Conservation (phyloP, 2,797 vertebrate species). For the Craterocephalus amniculus region DNA sequence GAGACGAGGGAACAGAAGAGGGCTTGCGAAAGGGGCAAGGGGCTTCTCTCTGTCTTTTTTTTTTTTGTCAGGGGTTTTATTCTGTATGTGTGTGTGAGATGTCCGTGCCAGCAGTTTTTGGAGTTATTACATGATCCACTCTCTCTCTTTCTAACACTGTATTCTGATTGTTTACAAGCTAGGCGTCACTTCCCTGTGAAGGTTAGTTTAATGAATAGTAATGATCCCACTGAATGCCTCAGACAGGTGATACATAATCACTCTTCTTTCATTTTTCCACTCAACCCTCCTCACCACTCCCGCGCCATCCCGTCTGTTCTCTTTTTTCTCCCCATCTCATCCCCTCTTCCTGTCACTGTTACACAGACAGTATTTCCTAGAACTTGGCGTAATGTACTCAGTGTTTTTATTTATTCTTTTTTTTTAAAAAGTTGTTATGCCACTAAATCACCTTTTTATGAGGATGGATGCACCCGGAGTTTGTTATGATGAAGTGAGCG, state of each 20-base stretch:
- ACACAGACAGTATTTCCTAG: constrained; percentile 74
- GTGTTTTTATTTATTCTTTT: constrained; percentile 54
- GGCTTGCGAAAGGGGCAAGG: constrained; percentile 59
- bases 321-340: constrained; percentile 22
- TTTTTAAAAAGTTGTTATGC: constrained; percentile 56
- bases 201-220: constrained; percentile 98
- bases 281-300: constrained; percentile 44
- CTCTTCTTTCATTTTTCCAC: constrained; percentile 76
- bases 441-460: constrained; percentile 71
- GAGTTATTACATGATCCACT: constrained; percentile 75
- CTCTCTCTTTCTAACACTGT: constrained; percentile 73
- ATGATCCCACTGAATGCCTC: constrained; percentile 85
- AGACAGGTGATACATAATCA: constrained; percentile 84
- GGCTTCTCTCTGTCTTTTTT: not conserved
- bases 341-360: constrained; percentile 75
- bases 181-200: constrained; percentile 91
- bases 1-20: constrained; percentile 56
- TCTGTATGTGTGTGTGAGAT: constrained; percentile 38
- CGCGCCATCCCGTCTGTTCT: constrained; percentile 32
- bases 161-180: constrained; percentile 93
- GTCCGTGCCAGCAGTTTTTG: constrained; percentile 80
- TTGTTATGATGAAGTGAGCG: constrained; percentile 66
- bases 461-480: constrained; percentile 67
- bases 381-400: constrained; percentile 74
- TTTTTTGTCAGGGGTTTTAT: constrained; percentile 50